phyloP scores from a whole-genome alignment of 2,797 vertebrate species.

The Microctenopoma lineatum region DNA sequence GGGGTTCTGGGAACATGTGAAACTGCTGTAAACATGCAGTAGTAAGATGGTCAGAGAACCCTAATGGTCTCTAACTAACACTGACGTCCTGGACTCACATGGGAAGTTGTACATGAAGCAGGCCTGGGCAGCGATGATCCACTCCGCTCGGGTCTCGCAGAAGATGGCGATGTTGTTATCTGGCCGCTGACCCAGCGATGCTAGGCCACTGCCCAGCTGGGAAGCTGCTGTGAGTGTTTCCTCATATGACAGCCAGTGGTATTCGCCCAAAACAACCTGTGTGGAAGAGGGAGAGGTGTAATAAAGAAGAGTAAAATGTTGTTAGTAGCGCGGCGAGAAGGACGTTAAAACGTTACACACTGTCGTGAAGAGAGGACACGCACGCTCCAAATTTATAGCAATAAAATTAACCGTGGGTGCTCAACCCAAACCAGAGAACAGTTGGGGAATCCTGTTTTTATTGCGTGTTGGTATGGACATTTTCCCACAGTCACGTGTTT shows the following conservation, averaged over 20 bases:
- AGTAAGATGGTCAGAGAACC: no score
- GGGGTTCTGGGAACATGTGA: no score
- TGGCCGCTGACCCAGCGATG: constrained; percentile 88
- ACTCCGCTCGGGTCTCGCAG: constrained; percentile 95
- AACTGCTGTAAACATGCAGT: no score
- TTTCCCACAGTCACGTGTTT: constrained; percentile 22
- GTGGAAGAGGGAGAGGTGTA: not conserved
- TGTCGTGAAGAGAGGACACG: not conserved
- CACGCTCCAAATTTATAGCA: not conserved
- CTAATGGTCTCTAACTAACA: no score
- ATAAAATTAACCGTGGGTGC: not conserved
- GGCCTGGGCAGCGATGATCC: constrained; percentile 93
- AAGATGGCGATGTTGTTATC: constrained; percentile 94
- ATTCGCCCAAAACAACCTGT: constrained; percentile 93
- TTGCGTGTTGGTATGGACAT: not conserved
- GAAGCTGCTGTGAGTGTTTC: constrained; percentile 83
- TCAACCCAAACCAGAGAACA: not conserved
- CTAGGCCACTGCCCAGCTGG: constrained; percentile 90
- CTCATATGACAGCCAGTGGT: constrained; percentile 91
- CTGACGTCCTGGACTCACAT: constrained; percentile 80
- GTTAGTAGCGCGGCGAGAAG: not conserved
- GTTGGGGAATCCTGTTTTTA: not conserved
- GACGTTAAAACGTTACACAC: not conserved
- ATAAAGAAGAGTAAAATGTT: not conserved
- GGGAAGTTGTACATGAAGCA: constrained; percentile 96